Base-by-base conservation (phyloP, 1,140 invertebrate genomes). In the Anadara kagoshimensis region DNA sequence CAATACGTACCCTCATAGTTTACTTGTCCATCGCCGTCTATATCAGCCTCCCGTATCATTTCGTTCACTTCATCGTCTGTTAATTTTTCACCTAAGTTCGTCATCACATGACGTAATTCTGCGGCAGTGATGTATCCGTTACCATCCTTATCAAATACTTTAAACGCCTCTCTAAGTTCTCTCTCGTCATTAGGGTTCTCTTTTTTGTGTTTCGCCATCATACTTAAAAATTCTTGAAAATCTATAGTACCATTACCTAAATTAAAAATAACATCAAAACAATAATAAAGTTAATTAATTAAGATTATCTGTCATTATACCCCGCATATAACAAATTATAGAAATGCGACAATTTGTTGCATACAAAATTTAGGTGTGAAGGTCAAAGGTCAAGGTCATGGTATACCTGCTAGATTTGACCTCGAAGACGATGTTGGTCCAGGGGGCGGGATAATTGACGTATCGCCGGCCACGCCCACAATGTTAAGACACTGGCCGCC, bases 91-190 rank as follows among this genome's bases (percentile, higher is more conserved):
- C 96, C 96, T 29, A 98, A 91, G 88, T 95, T 96, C 56, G 94
- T 95, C 95, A 99, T 97, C 16, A 98, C 95, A 82, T 80, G 73
- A 36, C 76, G 67, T 36, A 85, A 56, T 59, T 85, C 84, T 11
- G 67, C 71, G 22, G 78, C 79, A 64, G 64, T 78, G 41, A 85
- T 84, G 61, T 53, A 98, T 85, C 97, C 96, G 90, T 98, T 97
- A 84, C 96, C 96, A 91, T 98, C 96, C 91, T 97, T 98, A 90
- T 98, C 97, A 90, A 98, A 98, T 78, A 98, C 97, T 44, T 97
- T 94, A 94, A 99, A 99, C 78, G 97, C 97, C 91, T 99, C 97
- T 90, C 97, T 93, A 89, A 99, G 98, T 90, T 99, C 97, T 90
- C 98, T 97, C 92, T 99, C 97, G 90, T 95, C 97, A 91, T 98